These are phyloP conservation scores for Tachysurus vachellii DNA, from an alignment of 2,113 vertebrate genomes.

Conservation along the genomic window DNA sequence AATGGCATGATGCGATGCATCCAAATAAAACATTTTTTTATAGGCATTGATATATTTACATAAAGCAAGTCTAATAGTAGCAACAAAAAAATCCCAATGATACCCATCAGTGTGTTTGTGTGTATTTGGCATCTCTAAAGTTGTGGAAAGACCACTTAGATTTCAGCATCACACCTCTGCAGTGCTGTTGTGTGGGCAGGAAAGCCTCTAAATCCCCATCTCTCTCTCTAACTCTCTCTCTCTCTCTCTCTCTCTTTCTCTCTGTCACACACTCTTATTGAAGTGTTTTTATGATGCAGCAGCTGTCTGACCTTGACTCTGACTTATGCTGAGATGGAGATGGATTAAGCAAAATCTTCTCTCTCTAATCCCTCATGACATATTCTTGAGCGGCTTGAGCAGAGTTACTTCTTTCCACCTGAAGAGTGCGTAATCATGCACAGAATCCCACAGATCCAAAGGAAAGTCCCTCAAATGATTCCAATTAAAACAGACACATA, in stretches of 20 bases:
- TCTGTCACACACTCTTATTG: neutral
- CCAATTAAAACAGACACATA: neutral
- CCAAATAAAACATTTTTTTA: too few relatives aligned
- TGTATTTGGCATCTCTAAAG: neutral
- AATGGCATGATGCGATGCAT: neutral
- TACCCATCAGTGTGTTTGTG: neutral
- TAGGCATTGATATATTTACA: neutral
- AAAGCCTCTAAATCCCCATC: neutral
- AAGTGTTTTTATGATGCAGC: slow-evolving; percentile 11
- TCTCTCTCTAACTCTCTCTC: neutral
- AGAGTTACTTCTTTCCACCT: neutral
- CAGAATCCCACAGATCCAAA: neutral
- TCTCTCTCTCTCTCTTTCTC: neutral
- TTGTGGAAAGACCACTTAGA: neutral
- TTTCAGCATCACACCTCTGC: slow-evolving; percentile 9
- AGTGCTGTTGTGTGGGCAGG: slow-evolving; percentile 11
- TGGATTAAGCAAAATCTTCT: neutral
- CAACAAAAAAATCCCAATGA: neutral
- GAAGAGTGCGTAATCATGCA: neutral
- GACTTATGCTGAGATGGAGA: neutral
- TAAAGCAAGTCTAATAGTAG: neutral
- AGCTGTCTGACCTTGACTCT: slow-evolving; percentile 19
- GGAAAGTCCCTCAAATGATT: neutral
- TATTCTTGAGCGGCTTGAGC: neutral
- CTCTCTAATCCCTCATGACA: neutral